These are phyloP conservation scores for Trichogramma pretiosum DNA, from an alignment of 1,140 invertebrate genomes.

Conservation along the genomic window DNA sequence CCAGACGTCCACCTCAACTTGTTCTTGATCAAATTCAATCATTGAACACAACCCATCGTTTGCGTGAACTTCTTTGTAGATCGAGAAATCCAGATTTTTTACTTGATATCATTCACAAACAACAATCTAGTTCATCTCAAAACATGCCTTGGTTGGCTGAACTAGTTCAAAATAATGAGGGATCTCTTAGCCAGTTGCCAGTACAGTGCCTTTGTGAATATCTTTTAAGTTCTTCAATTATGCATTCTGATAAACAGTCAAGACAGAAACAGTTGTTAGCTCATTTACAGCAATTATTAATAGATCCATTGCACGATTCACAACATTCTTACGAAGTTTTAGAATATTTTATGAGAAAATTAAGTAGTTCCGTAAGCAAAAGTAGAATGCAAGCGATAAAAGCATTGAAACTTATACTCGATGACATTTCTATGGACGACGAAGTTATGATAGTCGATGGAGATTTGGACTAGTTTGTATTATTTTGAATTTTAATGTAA, in stretches of 20 bases:
- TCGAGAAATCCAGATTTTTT: conserved; percentile 86
- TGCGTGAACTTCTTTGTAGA: conserved; percentile 85
- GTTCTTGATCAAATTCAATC: conserved; percentile 74
- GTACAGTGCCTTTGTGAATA: conserved; percentile 96
- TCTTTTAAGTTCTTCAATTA: conserved; percentile 64
- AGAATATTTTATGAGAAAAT: conserved; percentile 81
- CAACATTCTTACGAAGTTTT: conserved; percentile 68
- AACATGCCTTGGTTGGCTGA: conserved; percentile 97
- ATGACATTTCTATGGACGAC: conserved; percentile 37
- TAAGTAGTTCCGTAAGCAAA: conserved; percentile 71
- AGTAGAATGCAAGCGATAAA: conserved; percentile 71
- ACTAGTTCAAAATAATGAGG: conserved; percentile 84
- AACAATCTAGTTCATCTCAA: conserved; percentile 66
- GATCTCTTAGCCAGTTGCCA: conserved; percentile 77
- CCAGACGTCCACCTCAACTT: conserved; percentile 66
- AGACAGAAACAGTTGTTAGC: conserved; percentile 72
- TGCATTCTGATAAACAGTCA: conserved; percentile 49
- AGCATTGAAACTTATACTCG: conserved; percentile 51
- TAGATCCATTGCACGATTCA: conserved; percentile 51
- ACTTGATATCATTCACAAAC: conserved; percentile 83
- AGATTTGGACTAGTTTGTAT: conserved; percentile 28
- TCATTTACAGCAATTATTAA: conserved; percentile 63
- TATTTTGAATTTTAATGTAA: not conserved
- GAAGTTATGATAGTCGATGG: conserved; percentile 42
- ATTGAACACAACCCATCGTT: conserved; percentile 66